phyloP scores from a whole-genome alignment of 53 echinoderm and acorn worm genomes.

The Temnopleurus reevesii region DNA sequence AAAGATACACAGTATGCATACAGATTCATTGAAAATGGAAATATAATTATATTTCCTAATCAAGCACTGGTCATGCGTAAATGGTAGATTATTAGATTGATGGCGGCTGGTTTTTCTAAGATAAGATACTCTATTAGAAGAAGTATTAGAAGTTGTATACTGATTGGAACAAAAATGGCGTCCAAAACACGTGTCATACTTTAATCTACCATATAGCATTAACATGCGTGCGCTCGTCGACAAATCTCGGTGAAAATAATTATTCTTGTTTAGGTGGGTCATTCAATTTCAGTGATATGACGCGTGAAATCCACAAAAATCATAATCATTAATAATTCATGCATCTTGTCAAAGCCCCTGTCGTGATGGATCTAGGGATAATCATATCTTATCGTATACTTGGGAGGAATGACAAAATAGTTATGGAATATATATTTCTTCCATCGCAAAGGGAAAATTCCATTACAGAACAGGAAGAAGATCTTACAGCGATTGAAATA shows the following conservation, averaged over 20 bases:
- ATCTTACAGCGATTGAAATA: not conserved
- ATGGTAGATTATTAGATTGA: too few species aligned
- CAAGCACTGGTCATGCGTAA: not conserved
- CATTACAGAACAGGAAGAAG: not conserved
- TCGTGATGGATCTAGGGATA: not conserved
- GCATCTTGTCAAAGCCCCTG: not conserved
- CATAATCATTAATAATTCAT: constrained; percentile 28
- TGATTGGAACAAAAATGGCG: too few species aligned
- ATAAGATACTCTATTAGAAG: too few species aligned
- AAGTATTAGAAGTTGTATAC: too few species aligned
- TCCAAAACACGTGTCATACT: too few species aligned
- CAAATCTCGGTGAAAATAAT: not conserved
- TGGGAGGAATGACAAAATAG: not conserved
- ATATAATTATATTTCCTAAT: too few species aligned
- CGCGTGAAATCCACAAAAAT: not conserved
- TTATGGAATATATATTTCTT: too few species aligned
- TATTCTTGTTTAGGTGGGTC: not conserved
- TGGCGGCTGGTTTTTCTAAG: too few species aligned
- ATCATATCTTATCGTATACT: not conserved
- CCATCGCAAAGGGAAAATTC: not conserved
- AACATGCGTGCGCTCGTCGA: too few species aligned
- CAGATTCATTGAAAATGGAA: too few species aligned
- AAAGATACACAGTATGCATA: too few species aligned
- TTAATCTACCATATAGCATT: too few species aligned
- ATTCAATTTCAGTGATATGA: not conserved